These are phyloP conservation scores for Hymenochirus boettgeri DNA, from an alignment of 2,113 vertebrate genomes.

Conservation along the genomic window DNA sequence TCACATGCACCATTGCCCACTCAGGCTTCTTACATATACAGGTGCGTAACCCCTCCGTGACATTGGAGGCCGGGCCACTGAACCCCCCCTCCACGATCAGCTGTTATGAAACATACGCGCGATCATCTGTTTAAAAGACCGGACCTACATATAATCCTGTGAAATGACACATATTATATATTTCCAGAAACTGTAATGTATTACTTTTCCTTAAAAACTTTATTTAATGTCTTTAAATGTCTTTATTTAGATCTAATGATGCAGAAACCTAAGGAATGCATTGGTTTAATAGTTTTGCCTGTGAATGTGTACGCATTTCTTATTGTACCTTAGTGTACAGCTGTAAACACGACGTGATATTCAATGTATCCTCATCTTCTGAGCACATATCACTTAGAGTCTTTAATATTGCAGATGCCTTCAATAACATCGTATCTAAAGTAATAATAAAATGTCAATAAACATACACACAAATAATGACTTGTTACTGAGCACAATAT, in stretches of 20 bases:
- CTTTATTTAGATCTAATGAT: not conserved
- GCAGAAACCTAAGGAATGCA: not conserved
- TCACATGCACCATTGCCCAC: too few relatives aligned
- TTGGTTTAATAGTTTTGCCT: not conserved
- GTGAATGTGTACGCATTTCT: too few relatives aligned
- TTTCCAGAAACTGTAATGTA: not conserved
- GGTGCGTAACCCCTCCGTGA: too few relatives aligned
- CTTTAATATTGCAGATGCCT: constrained; percentile 78
- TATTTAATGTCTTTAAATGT: not conserved
- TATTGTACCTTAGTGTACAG: constrained; percentile 85
- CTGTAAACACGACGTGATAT: constrained; percentile 71
- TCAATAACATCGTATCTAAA: constrained; percentile 84
- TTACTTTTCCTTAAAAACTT: not conserved
- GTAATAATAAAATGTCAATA: constrained; percentile 8
- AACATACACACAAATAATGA: constrained; percentile 19
- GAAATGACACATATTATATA: not conserved
- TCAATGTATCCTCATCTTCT: constrained; percentile 71
- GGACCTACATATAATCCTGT: too few relatives aligned
- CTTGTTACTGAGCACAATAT: constrained; percentile 1
- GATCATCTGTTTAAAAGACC: too few relatives aligned
- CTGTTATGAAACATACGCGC: too few relatives aligned
- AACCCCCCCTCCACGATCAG: too few relatives aligned
- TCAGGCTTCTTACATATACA: too few relatives aligned
- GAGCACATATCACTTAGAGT: constrained; percentile 74
- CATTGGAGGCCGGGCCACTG: too few relatives aligned